Evolutionary conservation across 2,113 vertebrate genomes (phyloP).

Genomic region (Phodopus roborovskii): DNA sequence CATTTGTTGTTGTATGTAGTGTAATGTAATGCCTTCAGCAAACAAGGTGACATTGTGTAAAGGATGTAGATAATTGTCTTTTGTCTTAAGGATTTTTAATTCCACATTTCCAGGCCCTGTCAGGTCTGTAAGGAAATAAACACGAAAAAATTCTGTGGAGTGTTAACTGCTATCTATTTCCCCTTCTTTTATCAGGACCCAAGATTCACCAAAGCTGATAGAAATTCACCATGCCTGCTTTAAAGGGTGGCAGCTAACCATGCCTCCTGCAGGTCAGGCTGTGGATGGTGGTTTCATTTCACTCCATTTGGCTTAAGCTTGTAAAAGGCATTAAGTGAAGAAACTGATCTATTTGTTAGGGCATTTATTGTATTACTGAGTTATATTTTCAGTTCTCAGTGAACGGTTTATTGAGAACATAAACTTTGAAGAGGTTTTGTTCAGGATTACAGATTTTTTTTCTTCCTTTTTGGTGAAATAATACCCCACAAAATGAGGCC

Average conservation of each 20-base stretch:
- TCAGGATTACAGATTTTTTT: constrained; percentile 84
- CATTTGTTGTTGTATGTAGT: not conserved
- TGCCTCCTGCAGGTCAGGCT: constrained; percentile 86
- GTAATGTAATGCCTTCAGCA: not conserved
- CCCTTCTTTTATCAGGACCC: constrained; percentile 87
- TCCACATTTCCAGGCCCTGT: constrained; percentile 61
- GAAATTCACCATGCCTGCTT: constrained; percentile 88
- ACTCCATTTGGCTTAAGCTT: constrained; percentile 88
- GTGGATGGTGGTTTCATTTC: constrained; percentile 89
- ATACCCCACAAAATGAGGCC: constrained; percentile 80
- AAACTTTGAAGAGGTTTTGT: constrained; percentile 86
- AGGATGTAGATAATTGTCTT: not conserved
- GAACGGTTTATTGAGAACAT: constrained; percentile 87
- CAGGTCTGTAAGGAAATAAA: constrained; percentile 86
- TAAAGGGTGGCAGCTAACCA: constrained; percentile 84
- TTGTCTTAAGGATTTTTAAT: constrained; percentile 50
- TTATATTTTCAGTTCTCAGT: constrained; percentile 88
- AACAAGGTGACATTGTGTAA: not conserved
- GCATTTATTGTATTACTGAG: constrained; percentile 88
- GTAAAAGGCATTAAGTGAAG: constrained; percentile 91
- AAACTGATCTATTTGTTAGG: constrained; percentile 90
- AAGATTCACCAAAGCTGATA: constrained; percentile 88
- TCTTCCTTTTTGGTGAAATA: constrained; percentile 83
- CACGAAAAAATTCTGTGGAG: constrained; percentile 86
- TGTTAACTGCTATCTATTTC: constrained; percentile 85